Evolutionary conservation across 2,888 invertebrate species (phyloP).

Genomic region (Cryptosula pallasiana): DNA sequence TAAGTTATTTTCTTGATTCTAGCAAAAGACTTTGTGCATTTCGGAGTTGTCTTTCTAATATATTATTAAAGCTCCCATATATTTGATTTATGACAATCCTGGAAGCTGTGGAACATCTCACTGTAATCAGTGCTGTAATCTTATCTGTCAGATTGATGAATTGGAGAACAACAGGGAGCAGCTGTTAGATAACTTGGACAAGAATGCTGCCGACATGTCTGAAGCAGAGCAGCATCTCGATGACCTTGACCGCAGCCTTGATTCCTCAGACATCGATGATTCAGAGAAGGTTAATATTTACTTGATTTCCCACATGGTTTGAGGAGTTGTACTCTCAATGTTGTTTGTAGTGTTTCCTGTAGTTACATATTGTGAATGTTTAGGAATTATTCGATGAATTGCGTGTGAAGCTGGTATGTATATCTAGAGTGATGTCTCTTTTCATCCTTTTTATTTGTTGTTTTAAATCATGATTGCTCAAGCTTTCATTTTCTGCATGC

Average conservation of each 20-base stretch:
- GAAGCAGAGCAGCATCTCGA: slow-evolving; percentile 43
- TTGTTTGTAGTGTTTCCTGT: background rate
- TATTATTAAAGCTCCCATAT: no score
- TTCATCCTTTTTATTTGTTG: no score
- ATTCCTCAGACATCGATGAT: slow-evolving; percentile 7
- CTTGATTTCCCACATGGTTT: background rate
- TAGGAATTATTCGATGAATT: background rate
- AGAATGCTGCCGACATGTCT: slow-evolving; percentile 43
- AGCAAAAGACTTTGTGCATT: no score
- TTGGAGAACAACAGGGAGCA: slow-evolving; percentile 42
- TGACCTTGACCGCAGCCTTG: slow-evolving; percentile 29
- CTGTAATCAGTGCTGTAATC: no score
- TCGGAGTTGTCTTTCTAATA: no score
- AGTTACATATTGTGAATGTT: background rate
- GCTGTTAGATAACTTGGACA: slow-evolving; percentile 41
- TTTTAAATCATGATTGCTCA: no score
- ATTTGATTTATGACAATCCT: no score
- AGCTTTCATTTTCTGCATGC: no score
- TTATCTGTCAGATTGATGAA: slow-evolving; percentile 30
- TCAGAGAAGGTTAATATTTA: slow-evolving; percentile 14
- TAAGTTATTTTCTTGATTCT: no score
- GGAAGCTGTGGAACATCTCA: no score
- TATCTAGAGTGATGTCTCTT: no score
- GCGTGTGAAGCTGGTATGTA: background rate
- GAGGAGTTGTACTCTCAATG: background rate